Conservation (phyloP, 2,113 vertebrate species). For the Arizona elegans region DNA sequence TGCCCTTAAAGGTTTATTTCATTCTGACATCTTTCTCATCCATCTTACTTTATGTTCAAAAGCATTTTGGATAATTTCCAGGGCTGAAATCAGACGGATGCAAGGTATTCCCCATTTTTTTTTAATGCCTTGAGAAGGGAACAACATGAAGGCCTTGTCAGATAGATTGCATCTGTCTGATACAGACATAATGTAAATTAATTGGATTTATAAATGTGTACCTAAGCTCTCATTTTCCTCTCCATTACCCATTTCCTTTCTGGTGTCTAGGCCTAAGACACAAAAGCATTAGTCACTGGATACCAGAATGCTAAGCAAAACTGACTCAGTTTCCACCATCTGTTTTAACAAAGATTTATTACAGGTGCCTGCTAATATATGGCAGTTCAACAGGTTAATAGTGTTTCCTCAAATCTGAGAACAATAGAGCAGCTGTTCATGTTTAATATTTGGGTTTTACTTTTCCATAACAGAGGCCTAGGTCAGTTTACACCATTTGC, state of each 20-base stretch:
- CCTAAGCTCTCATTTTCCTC: not conserved
- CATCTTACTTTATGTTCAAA: not conserved
- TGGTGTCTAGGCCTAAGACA: not conserved
- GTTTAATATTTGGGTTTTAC: not conserved
- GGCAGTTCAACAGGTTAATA: conserved; percentile 1
- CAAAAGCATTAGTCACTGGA: not conserved
- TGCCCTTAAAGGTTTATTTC: not conserved
- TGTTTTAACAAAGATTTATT: conserved; percentile 11
- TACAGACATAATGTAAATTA: not conserved
- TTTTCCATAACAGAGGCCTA: not conserved
- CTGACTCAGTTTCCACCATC: conserved; percentile 3
- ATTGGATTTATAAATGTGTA: not conserved
- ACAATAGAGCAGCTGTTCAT: not conserved
- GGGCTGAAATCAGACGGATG: not conserved
- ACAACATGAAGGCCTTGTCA: not conserved
- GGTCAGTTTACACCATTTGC: not conserved
- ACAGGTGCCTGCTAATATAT: not conserved
- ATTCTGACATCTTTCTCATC: not conserved
- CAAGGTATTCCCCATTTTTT: not conserved
- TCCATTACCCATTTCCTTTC: not conserved
- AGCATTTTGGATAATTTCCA: not conserved
- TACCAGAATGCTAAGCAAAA: not conserved
- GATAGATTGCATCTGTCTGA: not conserved
- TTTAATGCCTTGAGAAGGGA: not conserved
- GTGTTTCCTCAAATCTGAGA: not conserved